Conservation (phyloP, 2,113 vertebrate genomes). For the Eolophus roseicapilla region DNA sequence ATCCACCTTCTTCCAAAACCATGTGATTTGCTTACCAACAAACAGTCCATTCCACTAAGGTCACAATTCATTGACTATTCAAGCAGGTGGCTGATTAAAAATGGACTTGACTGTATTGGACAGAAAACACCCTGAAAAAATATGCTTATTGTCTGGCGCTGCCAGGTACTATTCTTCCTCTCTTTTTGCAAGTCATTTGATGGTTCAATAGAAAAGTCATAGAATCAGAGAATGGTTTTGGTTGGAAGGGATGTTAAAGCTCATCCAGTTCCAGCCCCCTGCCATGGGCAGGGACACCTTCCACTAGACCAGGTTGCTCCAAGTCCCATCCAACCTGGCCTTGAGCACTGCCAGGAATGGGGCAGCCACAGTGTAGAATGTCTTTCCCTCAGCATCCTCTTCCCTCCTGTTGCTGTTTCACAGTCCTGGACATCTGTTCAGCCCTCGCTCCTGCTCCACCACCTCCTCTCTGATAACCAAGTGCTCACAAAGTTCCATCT, state of each 20-base stretch:
- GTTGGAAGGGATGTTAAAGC: background rate
- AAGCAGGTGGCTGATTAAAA: background rate
- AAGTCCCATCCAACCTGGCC: background rate
- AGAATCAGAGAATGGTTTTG: background rate
- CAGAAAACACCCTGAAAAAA: background rate
- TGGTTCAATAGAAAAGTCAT: background rate
- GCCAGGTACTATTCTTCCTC: background rate
- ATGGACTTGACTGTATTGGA: background rate
- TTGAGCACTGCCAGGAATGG: background rate
- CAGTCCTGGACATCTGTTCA: background rate
- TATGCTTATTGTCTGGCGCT: background rate
- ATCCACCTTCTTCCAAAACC: background rate
- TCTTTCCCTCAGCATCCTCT: background rate
- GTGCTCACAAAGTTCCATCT: background rate
- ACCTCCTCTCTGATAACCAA: background rate
- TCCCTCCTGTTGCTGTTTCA: background rate
- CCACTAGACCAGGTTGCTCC: background rate
- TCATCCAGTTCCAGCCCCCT: too few relatives aligned
- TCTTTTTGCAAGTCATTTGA: background rate
- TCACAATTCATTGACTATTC: background rate
- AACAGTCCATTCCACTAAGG: background rate
- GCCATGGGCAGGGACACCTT: background rate
- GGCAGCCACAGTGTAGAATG: background rate
- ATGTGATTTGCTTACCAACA: background rate
- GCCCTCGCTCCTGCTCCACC: background rate